Percentiles rank a stretch among this genome's conserved stretches.
phyloP scores from a whole-genome alignment of 1,140 invertebrate species.

The Dufourea novaeangliae region DNA sequence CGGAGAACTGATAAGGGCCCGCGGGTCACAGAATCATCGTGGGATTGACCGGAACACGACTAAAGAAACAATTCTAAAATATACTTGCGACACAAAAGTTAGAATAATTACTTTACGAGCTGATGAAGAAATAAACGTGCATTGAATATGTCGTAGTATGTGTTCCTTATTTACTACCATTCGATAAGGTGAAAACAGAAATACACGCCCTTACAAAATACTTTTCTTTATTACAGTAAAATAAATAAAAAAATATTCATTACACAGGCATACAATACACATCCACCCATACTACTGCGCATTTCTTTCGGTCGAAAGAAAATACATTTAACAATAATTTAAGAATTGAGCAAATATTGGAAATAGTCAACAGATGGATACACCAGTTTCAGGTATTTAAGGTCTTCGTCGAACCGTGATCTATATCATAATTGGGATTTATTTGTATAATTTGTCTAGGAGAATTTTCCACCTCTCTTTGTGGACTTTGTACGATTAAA shows the following conservation, averaged over 20 bases:
- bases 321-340: neutral
- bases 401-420: slow-evolving; percentile 66
- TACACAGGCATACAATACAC: neutral
- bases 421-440: slow-evolving; percentile 67
- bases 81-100: neutral
- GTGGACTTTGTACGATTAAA: slow-evolving; percentile 63
- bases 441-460: slow-evolving; percentile 67
- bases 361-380: neutral
- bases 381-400: slow-evolving; percentile 52
- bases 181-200: neutral
- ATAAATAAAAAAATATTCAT: slow-evolving; percentile 35
- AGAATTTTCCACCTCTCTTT: slow-evolving; percentile 39
- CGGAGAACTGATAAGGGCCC: slow-evolving; percentile 90
- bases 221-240: slow-evolving; percentile 33
- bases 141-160: neutral
- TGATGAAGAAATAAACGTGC: neutral
- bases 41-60: slow-evolving; percentile 36
- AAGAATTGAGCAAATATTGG: slow-evolving; percentile 12
- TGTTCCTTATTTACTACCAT: neutral
- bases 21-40: slow-evolving; percentile 82
- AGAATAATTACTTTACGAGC: neutral
- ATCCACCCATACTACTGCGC: neutral
- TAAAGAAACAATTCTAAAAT: neutral
- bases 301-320: neutral
- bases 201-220: slow-evolving; percentile 9